Conservation (phyloP, 2,888 invertebrate genomes). For the Mythimna albipuncta region DNA sequence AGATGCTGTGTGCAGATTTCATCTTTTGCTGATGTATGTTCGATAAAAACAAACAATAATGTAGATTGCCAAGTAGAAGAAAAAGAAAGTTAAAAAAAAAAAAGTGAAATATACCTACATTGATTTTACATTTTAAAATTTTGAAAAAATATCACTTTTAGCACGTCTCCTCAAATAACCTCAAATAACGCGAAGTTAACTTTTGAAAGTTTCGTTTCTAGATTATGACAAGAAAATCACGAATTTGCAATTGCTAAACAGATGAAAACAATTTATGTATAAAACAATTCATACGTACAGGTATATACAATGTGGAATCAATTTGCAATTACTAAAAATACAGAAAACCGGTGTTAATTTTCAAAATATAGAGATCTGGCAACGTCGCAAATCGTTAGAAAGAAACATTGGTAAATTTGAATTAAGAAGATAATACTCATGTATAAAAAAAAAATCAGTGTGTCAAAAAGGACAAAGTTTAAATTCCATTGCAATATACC, state of each 20-base stretch:
- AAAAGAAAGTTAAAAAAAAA: not conserved
- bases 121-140: too few species aligned
- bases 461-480: too few species aligned
- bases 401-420: not conserved
- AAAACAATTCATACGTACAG: not conserved
- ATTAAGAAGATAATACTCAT: too few species aligned
- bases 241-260: conserved; percentile 22
- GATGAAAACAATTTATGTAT: conserved; percentile 18
- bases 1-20: not conserved
- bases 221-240: conserved; percentile 45
- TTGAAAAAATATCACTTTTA: conserved; percentile 26
- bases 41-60: not conserved
- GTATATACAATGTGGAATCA: not conserved
- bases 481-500: too few species aligned
- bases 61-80: not conserved
- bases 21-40: too few species aligned
- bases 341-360: not conserved
- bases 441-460: too few species aligned
- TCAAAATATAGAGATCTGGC: conserved; percentile 5
- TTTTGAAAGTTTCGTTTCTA: conserved; percentile 18
- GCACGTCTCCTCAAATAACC: conserved; percentile 6
- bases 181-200: conserved; percentile 11
- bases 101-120: not conserved
- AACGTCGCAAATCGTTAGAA: not conserved
- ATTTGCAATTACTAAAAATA: not conserved